These are phyloP conservation scores for Carollia perspicillata DNA, from an alignment of 2,113 vertebrate genomes.

Conservation along the genomic window DNA sequence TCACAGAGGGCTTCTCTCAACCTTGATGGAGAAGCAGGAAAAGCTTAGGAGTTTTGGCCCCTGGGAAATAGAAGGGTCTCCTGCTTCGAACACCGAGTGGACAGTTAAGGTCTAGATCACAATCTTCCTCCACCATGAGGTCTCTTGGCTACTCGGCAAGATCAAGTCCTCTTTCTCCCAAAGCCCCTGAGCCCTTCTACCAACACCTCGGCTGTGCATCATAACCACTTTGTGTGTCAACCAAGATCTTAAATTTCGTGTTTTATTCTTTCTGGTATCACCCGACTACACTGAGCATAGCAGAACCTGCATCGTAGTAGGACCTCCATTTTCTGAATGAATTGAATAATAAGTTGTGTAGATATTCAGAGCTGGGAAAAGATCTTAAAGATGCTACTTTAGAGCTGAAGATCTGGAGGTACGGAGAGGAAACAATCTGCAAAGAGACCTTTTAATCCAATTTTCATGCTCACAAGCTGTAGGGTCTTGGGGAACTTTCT, in stretches of 20 bases:
- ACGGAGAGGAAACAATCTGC: background rate
- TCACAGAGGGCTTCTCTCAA: background rate
- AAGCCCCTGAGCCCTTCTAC: background rate
- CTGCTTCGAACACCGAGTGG: background rate
- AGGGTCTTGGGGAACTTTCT: background rate
- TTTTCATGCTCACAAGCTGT: background rate
- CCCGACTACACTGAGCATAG: background rate
- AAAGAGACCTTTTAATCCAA: background rate
- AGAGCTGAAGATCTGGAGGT: background rate
- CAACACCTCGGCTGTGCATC: background rate
- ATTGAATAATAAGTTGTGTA: background rate
- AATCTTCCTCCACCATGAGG: background rate
- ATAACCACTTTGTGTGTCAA: background rate
- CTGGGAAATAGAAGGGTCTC: background rate
- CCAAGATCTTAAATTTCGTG: background rate
- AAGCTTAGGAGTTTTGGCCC: background rate
- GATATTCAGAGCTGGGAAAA: background rate
- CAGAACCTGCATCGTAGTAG: background rate
- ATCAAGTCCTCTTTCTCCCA: background rate
- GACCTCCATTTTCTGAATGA: background rate
- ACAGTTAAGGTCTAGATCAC: background rate
- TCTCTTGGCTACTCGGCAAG: background rate
- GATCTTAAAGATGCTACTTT: background rate
- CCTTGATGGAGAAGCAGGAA: background rate
- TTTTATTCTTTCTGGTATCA: background rate